Conservation (phyloP, 2,888 invertebrate genomes). For the Anagyrus pseudococci region DNA sequence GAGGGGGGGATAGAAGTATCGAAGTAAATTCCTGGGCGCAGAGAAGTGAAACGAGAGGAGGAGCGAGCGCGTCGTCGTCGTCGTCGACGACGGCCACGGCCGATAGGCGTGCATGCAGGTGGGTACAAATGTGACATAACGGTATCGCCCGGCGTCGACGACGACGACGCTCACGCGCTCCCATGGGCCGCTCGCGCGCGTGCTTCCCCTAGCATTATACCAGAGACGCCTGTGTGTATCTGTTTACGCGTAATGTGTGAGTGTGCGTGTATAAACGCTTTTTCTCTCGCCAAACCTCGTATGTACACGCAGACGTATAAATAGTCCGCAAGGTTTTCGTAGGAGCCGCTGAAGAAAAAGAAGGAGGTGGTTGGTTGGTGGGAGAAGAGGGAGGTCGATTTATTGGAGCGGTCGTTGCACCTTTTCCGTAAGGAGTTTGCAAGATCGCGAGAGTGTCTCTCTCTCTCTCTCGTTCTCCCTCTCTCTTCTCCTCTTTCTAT, state of each 20-base stretch:
- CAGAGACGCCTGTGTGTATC: too few species aligned
- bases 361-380: conserved; percentile 6
- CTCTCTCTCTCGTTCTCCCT: too few species aligned
- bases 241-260: too few species aligned
- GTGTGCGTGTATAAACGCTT: conserved; percentile 16
- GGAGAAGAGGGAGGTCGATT: conserved; percentile 44
- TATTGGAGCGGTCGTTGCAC: conserved; percentile 62
- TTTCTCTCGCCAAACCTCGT: too few species aligned
- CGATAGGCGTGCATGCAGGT: conserved; percentile 55
- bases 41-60: conserved; percentile 7
- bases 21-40: too few species aligned
- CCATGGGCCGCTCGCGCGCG: too few species aligned
- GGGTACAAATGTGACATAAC: conserved; percentile 61
- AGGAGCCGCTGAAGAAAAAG: conserved; percentile 31
- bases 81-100: conserved; percentile 43
- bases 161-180: not conserved
- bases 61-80: not conserved
- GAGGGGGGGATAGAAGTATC: too few species aligned
- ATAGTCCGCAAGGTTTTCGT: too few species aligned
- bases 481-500: not conserved
- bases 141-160: conserved; percentile 46
- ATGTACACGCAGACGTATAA: too few species aligned
- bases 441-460: conserved; percentile 2
- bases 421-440: conserved; percentile 17
- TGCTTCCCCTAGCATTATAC: too few species aligned